Conservation (phyloP, 2,888 invertebrate genomes). For the Coremacera marginata region DNA sequence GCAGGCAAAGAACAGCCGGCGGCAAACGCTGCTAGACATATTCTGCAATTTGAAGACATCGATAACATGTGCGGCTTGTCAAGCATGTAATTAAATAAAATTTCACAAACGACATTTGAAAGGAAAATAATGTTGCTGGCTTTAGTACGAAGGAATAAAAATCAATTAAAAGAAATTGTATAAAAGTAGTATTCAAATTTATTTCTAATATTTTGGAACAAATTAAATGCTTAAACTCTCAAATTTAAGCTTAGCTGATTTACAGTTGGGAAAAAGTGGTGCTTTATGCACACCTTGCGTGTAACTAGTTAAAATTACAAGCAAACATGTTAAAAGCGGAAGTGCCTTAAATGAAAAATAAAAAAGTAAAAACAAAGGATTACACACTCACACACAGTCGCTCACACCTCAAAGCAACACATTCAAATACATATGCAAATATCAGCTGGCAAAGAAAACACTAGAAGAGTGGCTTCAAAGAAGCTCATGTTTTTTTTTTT, state of each 20-base stretch:
- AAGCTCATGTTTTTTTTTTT: neutral
- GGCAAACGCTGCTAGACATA: neutral
- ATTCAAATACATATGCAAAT: neutral
- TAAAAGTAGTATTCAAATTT: too few relatives aligned
- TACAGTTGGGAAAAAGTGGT: too few relatives aligned
- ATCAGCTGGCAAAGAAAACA: neutral
- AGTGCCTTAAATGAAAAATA: neutral
- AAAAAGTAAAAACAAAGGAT: neutral
- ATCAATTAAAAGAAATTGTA: neutral
- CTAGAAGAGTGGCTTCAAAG: slow-evolving; percentile 5
- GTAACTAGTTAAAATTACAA: neutral
- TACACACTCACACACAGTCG: neutral
- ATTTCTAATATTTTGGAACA: neutral
- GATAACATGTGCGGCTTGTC: slow-evolving; percentile 10
- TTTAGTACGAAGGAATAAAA: neutral
- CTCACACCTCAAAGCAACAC: neutral
- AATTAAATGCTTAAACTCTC: neutral
- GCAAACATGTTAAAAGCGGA: neutral
- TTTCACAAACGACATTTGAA: neutral
- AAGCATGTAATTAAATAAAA: slow-evolving; percentile 13
- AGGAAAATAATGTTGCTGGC: neutral
- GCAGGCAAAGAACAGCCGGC: neutral
- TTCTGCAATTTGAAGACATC: neutral
- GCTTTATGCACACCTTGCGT: neutral
- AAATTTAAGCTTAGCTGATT: neutral